Conservation (phyloP, 2,113 vertebrate species). For the Chunga burmeisteri region DNA sequence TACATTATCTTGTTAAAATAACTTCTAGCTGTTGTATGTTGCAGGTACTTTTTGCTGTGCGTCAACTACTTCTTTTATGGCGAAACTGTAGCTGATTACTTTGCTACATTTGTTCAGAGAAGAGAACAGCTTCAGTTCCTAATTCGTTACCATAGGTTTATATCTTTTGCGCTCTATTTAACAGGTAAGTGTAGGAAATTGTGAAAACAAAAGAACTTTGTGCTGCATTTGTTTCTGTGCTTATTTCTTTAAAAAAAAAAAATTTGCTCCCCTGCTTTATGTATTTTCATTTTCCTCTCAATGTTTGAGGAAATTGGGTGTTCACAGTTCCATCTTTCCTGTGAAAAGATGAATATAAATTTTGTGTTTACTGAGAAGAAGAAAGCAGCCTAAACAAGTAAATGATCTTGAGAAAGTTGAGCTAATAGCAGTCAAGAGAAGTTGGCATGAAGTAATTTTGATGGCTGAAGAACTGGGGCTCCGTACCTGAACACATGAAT, state of each 20-base stretch:
- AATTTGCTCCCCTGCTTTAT: neutral
- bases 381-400: neutral
- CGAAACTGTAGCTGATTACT: conserved; percentile 97
- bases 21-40: neutral
- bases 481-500: neutral
- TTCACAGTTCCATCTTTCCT: neutral
- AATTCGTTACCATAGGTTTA: conserved; percentile 96
- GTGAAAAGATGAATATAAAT: neutral
- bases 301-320: neutral
- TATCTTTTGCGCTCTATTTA: conserved; percentile 95
- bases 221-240: neutral
- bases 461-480: neutral
- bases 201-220: neutral
- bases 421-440: neutral
- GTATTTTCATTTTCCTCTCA: neutral
- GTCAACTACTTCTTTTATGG: conserved; percentile 99
- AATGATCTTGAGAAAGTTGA: neutral
- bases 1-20: neutral
- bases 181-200: conserved; percentile 80
- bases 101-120: conserved; percentile 90
- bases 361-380: neutral
- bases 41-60: conserved; percentile 95
- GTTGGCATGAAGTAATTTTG: neutral
- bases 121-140: conserved; percentile 96
- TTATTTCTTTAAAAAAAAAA: neutral